Conservation (phyloP, 1,140 invertebrate genomes). For the Helicoverpa zea region DNA sequence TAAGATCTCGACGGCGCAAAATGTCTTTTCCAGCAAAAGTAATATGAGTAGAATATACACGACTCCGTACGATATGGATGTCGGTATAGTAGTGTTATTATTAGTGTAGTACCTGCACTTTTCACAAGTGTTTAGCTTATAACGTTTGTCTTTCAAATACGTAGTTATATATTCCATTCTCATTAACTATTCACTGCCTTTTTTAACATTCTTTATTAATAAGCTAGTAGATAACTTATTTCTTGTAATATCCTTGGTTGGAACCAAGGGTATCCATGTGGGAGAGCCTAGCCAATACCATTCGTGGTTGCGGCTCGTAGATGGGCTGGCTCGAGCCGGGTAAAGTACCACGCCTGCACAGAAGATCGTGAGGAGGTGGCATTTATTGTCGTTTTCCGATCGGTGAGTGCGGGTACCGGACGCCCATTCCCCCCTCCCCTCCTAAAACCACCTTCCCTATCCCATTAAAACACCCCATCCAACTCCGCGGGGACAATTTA, state of each 20-base stretch:
- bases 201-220: too few species aligned
- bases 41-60: background rate
- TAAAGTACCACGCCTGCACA: conserved; percentile 9
- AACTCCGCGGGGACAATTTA: too few species aligned
- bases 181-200: too few species aligned
- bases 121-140: too few species aligned
- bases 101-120: too few species aligned
- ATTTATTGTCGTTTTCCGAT: background rate
- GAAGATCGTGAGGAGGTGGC: background rate
- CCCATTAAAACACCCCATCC: background rate
- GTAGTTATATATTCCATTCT: too few species aligned
- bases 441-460: background rate
- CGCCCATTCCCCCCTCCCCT: background rate
- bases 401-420: conserved; percentile 11
- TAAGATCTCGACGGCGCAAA: background rate
- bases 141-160: too few species aligned
- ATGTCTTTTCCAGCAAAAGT: background rate
- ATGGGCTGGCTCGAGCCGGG: background rate
- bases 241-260: too few species aligned
- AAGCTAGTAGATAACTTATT: too few species aligned
- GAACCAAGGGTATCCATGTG: too few species aligned
- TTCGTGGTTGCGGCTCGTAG: background rate
- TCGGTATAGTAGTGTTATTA: background rate
- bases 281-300: too few species aligned
- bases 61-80: background rate